A percentile compares a stretch with the other conserved stretches of the same genome.
Evolutionary conservation across 2,888 invertebrate species (phyloP).

Genomic region (Dynastes maya): DNA sequence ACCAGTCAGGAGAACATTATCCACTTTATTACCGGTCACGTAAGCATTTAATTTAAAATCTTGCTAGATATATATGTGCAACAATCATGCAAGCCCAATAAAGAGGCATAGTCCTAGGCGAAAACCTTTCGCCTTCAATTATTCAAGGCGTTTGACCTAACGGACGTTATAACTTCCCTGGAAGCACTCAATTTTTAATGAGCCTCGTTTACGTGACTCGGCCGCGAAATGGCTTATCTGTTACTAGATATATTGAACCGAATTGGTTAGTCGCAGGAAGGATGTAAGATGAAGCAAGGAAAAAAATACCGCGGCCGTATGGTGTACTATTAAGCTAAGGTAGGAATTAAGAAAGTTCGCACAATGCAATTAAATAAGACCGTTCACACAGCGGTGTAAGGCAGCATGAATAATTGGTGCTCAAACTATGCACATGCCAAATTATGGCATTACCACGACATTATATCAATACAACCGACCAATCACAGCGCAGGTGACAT

Average conservation of each 20-base stretch:
- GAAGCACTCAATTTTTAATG: slow-evolving; percentile 50
- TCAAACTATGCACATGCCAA: too few relatives aligned
- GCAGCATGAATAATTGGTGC: too few relatives aligned
- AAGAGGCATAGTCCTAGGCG: slow-evolving; percentile 14
- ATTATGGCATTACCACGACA: too few relatives aligned
- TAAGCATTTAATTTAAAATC: slow-evolving; percentile 27
- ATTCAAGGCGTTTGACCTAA: slow-evolving; percentile 48
- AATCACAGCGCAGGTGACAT: too few relatives aligned
- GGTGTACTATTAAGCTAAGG: too few relatives aligned
- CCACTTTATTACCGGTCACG: slow-evolving; percentile 9
- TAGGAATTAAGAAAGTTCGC: too few relatives aligned
- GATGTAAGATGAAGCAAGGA: slow-evolving; percentile 10
- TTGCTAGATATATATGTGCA: background rate
- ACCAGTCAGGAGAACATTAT: background rate
- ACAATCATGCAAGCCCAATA: slow-evolving; percentile 18
- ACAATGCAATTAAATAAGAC: too few relatives aligned
- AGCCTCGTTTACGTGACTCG: slow-evolving; percentile 47
- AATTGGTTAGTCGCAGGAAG: background rate
- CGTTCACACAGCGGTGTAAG: too few relatives aligned
- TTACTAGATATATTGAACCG: slow-evolving; percentile 21
- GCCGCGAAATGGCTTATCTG: slow-evolving; percentile 42
- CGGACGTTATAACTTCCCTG: slow-evolving; percentile 33
- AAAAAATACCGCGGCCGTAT: background rate
- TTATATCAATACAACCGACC: too few relatives aligned
- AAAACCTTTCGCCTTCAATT: slow-evolving; percentile 42